These are phyloP conservation scores for Linnaemya tessellans DNA, from an alignment of 2,888 invertebrate species.

Conservation along the genomic window DNA sequence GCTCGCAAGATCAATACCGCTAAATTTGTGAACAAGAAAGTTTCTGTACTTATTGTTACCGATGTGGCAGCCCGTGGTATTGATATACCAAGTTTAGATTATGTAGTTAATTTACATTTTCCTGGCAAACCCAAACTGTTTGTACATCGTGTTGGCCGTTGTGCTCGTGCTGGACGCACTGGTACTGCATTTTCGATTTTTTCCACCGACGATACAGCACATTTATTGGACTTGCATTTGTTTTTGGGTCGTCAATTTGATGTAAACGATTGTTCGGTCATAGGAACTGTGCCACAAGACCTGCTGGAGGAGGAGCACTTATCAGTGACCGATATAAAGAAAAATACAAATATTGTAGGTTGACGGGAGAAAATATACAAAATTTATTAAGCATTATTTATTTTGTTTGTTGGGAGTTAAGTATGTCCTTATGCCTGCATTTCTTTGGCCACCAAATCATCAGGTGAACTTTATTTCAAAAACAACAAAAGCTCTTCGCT, in stretches of 20 bases:
- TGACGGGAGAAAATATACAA: too few relatives aligned
- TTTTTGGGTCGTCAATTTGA: constrained; percentile 92
- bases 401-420: too few relatives aligned
- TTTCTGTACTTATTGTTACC: constrained; percentile 95
- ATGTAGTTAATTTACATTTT: constrained; percentile 98
- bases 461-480: too few relatives aligned
- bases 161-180: constrained; percentile 96
- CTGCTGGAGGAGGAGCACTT: constrained; percentile 93
- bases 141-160: constrained; percentile 98
- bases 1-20: constrained; percentile 98
- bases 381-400: too few relatives aligned
- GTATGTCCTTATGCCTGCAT: too few relatives aligned
- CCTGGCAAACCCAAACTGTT: constrained; percentile 98
- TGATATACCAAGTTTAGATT: constrained; percentile 97
- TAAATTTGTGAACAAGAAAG: constrained; percentile 92
- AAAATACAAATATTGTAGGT: constrained; percentile 90
- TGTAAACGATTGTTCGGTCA: constrained; percentile 78
- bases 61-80: constrained; percentile 99
- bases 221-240: constrained; percentile 96
- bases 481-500: too few relatives aligned
- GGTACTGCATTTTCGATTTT: constrained; percentile 97
- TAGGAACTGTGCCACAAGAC: constrained; percentile 91
- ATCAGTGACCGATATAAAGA: constrained; percentile 89
- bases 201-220: constrained; percentile 94
- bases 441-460: too few relatives aligned